phyloP scores from a whole-genome alignment of 2,888 invertebrate species.

The Bombylius major region DNA sequence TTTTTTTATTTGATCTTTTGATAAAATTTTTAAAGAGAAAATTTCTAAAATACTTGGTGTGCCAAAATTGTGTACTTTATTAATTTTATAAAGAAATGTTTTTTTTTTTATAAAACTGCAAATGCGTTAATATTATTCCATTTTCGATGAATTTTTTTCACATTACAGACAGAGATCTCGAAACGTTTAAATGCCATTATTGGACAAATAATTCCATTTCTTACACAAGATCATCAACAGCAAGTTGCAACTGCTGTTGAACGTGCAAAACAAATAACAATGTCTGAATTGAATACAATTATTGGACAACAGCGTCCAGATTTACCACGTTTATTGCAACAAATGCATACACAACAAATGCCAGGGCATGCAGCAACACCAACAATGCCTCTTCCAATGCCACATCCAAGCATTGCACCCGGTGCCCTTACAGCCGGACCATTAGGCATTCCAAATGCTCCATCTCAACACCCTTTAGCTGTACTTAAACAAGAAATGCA shows the following conservation, averaged over 20 bases:
- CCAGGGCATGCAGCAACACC: conserved; percentile 60
- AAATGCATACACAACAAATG: conserved; percentile 83
- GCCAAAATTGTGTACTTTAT: too few species aligned
- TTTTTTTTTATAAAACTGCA: too few species aligned
- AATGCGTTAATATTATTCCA: too few species aligned
- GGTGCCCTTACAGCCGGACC: conserved; percentile 44
- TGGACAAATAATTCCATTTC: conserved; percentile 84
- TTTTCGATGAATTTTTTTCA: too few species aligned
- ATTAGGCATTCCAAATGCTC: conserved; percentile 48
- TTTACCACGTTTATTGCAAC: conserved; percentile 70
- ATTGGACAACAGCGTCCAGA: conserved; percentile 86
- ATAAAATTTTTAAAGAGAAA: too few species aligned
- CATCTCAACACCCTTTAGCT: conserved; percentile 60
- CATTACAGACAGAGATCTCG: conserved; percentile 84
- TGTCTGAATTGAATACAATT: conserved; percentile 87
- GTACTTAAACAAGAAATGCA: conserved; percentile 70
- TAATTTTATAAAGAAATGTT: too few species aligned
- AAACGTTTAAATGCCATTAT: conserved; percentile 89
- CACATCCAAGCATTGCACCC: conserved; percentile 47
- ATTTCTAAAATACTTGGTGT: too few species aligned
- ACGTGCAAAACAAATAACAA: conserved; percentile 88
- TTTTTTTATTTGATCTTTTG: too few species aligned
- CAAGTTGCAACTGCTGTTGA: conserved; percentile 89
- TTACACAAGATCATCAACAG: conserved; percentile 84
- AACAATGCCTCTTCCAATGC: conserved; percentile 53